Evolutionary conservation across 35 echinoderm and acorn worm species (phyloP).

Genomic region (Hemicentrotus pulcherrimus): DNA sequence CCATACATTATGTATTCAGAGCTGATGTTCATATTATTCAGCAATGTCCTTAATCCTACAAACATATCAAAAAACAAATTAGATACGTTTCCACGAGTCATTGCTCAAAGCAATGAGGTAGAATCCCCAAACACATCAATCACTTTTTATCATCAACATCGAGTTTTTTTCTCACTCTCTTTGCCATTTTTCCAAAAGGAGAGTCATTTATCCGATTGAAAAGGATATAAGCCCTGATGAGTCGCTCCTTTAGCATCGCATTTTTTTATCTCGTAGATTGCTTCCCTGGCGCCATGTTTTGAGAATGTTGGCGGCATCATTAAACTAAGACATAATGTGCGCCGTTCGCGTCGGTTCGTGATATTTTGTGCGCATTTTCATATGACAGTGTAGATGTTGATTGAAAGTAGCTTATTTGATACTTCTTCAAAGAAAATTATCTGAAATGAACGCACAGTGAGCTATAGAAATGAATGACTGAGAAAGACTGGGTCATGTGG

Average conservation of each 20-base stretch:
- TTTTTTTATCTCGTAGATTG: neutral
- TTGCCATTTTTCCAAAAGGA: neutral
- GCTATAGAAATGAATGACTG: neutral
- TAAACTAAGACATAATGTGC: neutral
- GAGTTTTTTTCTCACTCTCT: neutral
- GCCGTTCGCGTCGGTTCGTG: neutral
- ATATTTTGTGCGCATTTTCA: neutral
- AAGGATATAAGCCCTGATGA: neutral
- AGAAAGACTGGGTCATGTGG: neutral
- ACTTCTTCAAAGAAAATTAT: neutral
- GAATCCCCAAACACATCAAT: neutral
- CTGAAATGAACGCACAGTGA: neutral
- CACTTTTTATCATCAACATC: neutral
- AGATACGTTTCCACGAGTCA: neutral
- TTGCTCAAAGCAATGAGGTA: neutral
- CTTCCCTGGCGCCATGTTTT: neutral
- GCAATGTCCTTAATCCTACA: neutral
- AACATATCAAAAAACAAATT: neutral
- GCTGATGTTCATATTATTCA: neutral
- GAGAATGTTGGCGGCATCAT: too few species aligned
- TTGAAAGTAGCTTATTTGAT: neutral
- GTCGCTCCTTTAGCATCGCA: neutral
- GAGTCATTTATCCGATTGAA: neutral
- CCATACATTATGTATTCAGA: neutral
- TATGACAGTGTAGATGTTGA: neutral